A percentile compares a stretch with the other conserved stretches of the same genome.
phyloP scores from a whole-genome alignment of 2,797 vertebrate genomes.

The Cyprinella venusta region DNA sequence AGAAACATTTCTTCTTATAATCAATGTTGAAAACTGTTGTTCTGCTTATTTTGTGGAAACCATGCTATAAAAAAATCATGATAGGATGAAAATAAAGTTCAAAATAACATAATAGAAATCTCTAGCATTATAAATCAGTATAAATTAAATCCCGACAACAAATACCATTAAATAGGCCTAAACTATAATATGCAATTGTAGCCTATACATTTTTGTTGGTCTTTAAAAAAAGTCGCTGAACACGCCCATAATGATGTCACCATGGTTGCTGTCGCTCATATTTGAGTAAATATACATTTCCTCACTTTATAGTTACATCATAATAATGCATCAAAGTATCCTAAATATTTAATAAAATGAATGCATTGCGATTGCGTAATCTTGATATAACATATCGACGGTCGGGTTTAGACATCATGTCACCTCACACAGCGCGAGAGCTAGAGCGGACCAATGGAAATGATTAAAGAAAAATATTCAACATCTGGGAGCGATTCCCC shows the following conservation, averaged over 20 bases:
- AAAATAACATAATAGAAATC: no score
- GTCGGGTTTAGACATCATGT: slow-evolving; percentile 62
- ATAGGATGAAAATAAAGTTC: no score
- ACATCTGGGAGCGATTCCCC: slow-evolving; percentile 81
- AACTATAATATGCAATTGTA: no score
- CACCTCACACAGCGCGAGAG: slow-evolving; percentile 72
- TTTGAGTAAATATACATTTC: background rate
- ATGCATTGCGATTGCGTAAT: background rate
- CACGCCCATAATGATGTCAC: background rate
- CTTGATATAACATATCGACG: slow-evolving; percentile 29
- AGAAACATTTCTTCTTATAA: background rate
- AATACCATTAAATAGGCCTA: no score
- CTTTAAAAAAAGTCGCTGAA: background rate
- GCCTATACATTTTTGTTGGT: background rate
- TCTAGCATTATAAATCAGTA: no score
- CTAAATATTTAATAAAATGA: background rate
- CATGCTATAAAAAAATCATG: no score
- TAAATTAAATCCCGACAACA: no score
- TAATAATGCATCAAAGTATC: background rate
- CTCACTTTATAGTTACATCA: background rate
- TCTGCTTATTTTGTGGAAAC: no score
- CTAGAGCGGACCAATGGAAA: slow-evolving; percentile 74
- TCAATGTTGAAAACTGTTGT: background rate
- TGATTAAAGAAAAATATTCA: slow-evolving; percentile 80
- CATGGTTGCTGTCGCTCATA: background rate